A percentile compares a stretch with the other conserved stretches of the same genome.
phyloP scores from a whole-genome alignment of 2,797 vertebrate species.

The Staurois parvus region DNA sequence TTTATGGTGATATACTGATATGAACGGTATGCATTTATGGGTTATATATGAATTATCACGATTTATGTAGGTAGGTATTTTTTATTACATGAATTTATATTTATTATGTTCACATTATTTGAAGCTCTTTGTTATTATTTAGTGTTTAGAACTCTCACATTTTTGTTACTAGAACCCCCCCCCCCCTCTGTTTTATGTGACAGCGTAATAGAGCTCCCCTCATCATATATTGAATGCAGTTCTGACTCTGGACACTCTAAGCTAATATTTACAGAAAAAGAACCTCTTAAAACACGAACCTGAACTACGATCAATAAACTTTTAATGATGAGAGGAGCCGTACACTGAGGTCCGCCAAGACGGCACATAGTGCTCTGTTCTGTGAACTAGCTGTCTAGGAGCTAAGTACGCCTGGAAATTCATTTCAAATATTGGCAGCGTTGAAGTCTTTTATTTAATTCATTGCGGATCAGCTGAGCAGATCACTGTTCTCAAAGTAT shows the following conservation, averaged over 20 bases:
- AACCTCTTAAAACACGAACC: neutral
- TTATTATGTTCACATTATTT: no score
- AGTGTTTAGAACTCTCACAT: no score
- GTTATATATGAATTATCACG: no score
- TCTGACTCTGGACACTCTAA: neutral
- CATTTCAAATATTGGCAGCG: neutral
- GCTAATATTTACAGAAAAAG: neutral
- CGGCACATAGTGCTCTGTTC: neutral
- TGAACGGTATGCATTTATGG: no score
- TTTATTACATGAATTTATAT: no score
- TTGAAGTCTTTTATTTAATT: neutral
- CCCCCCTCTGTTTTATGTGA: no score
- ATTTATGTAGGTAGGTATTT: no score
- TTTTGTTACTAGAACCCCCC: no score
- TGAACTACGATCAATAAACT: neutral
- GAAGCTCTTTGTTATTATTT: no score
- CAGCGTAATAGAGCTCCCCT: neutral
- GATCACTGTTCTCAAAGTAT: neutral
- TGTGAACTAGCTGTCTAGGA: neutral
- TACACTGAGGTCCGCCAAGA: neutral
- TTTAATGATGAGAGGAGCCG: neutral
- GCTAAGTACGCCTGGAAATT: neutral
- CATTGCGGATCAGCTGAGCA: neutral
- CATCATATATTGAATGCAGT: neutral
- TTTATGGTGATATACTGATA: no score